phyloP scores from a whole-genome alignment of 2,797 vertebrate species.

The Paedocypris micromegethes region DNA sequence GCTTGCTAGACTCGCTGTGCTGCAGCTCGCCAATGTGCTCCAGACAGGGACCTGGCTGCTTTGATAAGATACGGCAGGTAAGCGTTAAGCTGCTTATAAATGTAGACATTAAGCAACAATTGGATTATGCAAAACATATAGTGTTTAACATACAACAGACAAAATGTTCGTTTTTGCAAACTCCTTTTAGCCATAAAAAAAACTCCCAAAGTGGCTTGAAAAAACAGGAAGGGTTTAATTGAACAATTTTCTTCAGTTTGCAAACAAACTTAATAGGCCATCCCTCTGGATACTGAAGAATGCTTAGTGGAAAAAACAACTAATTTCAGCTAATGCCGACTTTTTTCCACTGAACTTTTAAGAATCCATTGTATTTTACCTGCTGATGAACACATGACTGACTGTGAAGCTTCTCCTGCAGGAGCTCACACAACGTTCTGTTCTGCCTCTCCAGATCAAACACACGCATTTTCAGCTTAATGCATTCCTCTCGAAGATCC shows the following conservation, averaged over 20 bases:
- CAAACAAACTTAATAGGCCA: slow-evolving; percentile 32
- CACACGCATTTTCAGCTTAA: slow-evolving; percentile 93
- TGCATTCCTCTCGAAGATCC: slow-evolving; percentile 94
- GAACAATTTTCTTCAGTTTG: slow-evolving; percentile 40
- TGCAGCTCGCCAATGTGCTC: slow-evolving; percentile 66
- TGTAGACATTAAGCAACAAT: neutral
- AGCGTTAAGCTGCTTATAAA: slow-evolving; percentile 16
- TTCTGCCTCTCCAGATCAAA: slow-evolving; percentile 95
- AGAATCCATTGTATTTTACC: slow-evolving; percentile 61
- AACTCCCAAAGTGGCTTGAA: neutral
- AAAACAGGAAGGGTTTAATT: slow-evolving; percentile 44
- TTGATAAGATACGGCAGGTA: slow-evolving; percentile 26
- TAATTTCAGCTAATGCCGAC: slow-evolving; percentile 1
- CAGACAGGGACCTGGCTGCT: slow-evolving; percentile 69
- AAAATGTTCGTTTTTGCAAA: neutral
- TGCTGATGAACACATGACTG: slow-evolving; percentile 80
- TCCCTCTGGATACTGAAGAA: slow-evolving; percentile 18
- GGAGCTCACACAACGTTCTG: slow-evolving; percentile 84
- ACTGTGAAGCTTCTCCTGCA: slow-evolving; percentile 90
- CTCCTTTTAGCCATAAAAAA: slow-evolving; percentile 17
- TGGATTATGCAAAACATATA: slow-evolving; percentile 2
- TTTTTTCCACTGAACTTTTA: neutral
- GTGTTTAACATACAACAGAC: neutral
- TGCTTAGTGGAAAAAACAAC: slow-evolving; percentile 23
- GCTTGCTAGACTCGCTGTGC: slow-evolving; percentile 68